A percentile compares a stretch with the other conserved stretches of the same genome.
Evolutionary conservation across 2,888 invertebrate genomes (phyloP).

Genomic region (Creontiades dilutus): DNA sequence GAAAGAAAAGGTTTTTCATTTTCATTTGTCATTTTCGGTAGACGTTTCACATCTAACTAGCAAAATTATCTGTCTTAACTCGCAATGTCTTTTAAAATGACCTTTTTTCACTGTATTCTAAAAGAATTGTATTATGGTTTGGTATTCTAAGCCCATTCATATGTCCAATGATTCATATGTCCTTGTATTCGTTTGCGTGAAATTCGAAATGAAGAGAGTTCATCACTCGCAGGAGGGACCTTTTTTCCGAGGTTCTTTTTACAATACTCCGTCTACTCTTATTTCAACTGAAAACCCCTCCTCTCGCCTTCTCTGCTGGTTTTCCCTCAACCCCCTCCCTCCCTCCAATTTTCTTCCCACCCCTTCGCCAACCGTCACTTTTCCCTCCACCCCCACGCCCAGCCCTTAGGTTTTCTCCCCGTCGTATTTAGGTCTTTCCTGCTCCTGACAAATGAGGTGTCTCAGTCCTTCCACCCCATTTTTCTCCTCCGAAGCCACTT

Average conservation of each 20-base stretch:
- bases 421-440: slow-evolving; percentile 61
- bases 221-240: not conserved
- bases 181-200: not conserved
- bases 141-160: too few relatives aligned
- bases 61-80: too few relatives aligned
- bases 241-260: not conserved
- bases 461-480: slow-evolving; percentile 28
- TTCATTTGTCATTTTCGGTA: too few relatives aligned
- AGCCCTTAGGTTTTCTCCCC: not conserved
- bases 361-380: not conserved
- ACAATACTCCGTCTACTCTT: not conserved
- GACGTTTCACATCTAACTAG: too few relatives aligned
- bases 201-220: not conserved
- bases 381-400: not conserved
- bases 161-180: too few relatives aligned
- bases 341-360: not conserved
- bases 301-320: not conserved
- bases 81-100: too few relatives aligned
- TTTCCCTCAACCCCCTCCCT: not conserved
- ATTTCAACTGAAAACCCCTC: not conserved
- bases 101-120: too few relatives aligned
- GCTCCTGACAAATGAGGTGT: slow-evolving; percentile 62
- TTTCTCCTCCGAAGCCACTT: slow-evolving; percentile 14
- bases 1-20: too few relatives aligned
- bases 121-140: too few relatives aligned